These are phyloP conservation scores for Hipparchia sbordonii DNA, from an alignment of 2,888 invertebrate species.

Conservation along the genomic window DNA sequence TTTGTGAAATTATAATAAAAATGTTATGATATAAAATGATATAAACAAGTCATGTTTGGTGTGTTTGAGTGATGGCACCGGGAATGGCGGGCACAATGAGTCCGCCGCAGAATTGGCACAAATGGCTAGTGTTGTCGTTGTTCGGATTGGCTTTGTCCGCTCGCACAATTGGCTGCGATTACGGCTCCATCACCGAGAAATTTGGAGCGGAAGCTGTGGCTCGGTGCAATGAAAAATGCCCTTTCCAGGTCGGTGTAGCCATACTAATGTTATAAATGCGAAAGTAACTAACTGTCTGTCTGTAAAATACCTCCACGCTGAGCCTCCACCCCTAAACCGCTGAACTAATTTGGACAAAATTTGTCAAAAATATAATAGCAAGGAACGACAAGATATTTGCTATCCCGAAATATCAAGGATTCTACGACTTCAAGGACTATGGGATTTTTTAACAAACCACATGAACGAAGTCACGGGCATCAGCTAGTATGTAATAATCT, in stretches of 20 bases:
- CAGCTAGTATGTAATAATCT: no score
- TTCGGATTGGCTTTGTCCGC: slow-evolving; percentile 82
- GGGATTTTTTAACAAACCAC: no score
- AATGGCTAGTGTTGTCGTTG: slow-evolving; percentile 80
- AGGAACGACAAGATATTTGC: no score
- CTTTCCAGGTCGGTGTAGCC: slow-evolving; percentile 71
- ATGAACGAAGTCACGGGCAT: no score
- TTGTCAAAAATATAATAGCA: no score
- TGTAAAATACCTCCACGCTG: no score
- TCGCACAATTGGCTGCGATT: slow-evolving; percentile 81
- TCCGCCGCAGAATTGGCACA: slow-evolving; percentile 78
- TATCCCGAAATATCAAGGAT: no score
- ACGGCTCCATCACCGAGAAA: slow-evolving; percentile 80
- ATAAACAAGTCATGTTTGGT: slow-evolving; percentile 49
- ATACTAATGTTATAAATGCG: not conserved
- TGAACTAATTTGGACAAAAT: no score
- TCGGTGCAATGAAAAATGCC: slow-evolving; percentile 79
- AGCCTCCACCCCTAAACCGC: no score
- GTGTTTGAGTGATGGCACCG: slow-evolving; percentile 58
- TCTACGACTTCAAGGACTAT: no score
- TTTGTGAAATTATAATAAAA: slow-evolving; percentile 35
- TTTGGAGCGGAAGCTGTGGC: slow-evolving; percentile 81
- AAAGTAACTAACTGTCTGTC: no score
- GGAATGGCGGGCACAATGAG: slow-evolving; percentile 71
- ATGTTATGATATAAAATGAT: slow-evolving; percentile 42